These are phyloP conservation scores for Trachemys scripta DNA, from an alignment of 2,113 vertebrate species.

Conservation along the genomic window DNA sequence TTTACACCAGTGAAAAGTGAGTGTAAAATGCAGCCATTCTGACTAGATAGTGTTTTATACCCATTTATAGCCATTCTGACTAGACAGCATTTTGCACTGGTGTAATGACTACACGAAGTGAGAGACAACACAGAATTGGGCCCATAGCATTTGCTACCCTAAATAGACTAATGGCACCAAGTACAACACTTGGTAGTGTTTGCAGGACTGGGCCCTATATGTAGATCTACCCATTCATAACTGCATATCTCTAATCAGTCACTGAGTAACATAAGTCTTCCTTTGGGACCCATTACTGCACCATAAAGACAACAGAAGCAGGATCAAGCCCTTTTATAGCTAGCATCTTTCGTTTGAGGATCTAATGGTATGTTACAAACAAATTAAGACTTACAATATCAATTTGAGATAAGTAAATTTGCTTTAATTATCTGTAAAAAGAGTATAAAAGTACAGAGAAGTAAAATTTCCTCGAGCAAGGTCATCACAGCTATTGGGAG, in stretches of 20 bases:
- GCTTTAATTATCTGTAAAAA: not conserved
- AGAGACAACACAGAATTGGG: not conserved
- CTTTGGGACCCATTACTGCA: not conserved
- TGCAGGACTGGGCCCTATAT: not conserved
- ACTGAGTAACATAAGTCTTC: not conserved
- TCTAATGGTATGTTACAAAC: not conserved
- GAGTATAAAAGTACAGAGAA: not conserved
- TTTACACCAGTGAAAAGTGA: not conserved
- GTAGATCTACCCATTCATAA: not conserved
- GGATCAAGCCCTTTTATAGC: not conserved
- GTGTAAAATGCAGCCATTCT: accelerated
- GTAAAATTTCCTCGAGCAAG: not conserved
- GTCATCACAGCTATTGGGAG: not conserved
- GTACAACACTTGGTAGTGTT: not conserved
- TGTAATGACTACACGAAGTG: not conserved
- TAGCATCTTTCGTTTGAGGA: not conserved
- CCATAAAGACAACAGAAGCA: not conserved
- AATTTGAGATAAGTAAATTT: not conserved
- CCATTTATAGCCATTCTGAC: accelerated
- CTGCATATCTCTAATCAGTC: not conserved
- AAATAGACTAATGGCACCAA: accelerated
- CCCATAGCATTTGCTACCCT: not conserved
- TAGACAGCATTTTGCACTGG: not conserved
- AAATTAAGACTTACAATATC: not conserved
- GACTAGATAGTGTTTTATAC: not conserved